phyloP scores from a whole-genome alignment of 1,140 invertebrate genomes.

The Listronotus oregonensis region DNA sequence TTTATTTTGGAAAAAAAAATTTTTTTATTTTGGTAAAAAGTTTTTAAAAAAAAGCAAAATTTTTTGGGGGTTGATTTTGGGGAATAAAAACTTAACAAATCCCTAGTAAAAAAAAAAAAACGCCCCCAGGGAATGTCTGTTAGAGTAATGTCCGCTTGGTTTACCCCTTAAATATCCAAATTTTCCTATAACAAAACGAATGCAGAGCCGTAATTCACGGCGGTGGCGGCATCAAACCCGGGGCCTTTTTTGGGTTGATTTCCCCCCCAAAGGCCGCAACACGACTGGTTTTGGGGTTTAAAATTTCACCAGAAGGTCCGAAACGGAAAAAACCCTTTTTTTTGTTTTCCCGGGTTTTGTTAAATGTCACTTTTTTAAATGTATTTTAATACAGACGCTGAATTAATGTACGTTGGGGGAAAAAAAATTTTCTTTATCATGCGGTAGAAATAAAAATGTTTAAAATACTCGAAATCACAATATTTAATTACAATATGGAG shows the following conservation, averaged over 20 bases:
- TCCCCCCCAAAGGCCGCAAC: slow-evolving; percentile 45
- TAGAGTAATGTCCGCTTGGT: slow-evolving; percentile 19
- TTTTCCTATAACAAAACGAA: slow-evolving; percentile 31
- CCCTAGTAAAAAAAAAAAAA: background rate
- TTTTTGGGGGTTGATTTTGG: too few species aligned
- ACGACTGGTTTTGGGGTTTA: slow-evolving; percentile 36
- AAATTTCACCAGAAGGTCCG: slow-evolving; percentile 39
- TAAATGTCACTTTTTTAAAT: slow-evolving; percentile 35
- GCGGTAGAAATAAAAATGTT: too few species aligned
- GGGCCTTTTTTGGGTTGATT: slow-evolving; percentile 52
- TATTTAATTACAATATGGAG: too few species aligned
- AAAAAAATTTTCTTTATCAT: too few species aligned
- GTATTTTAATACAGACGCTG: slow-evolving; percentile 28
- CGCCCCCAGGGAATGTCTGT: slow-evolving; percentile 15
- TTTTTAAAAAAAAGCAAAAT: too few species aligned
- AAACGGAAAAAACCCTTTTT: slow-evolving; percentile 39
- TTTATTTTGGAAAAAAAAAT: too few species aligned
- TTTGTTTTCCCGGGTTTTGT: slow-evolving; percentile 32
- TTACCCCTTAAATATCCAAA: slow-evolving; percentile 25
- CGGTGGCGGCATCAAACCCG: slow-evolving; percentile 49
- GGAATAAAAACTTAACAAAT: background rate
- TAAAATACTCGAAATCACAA: too few species aligned
- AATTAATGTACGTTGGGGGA: too few species aligned
- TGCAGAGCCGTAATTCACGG: slow-evolving; percentile 32
- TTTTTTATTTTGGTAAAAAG: too few species aligned